Evolutionary conservation across 2,888 invertebrate species (phyloP), one percentile per base, ranked within the genome.

Genomic region (Drosophila phalerata): DNA sequence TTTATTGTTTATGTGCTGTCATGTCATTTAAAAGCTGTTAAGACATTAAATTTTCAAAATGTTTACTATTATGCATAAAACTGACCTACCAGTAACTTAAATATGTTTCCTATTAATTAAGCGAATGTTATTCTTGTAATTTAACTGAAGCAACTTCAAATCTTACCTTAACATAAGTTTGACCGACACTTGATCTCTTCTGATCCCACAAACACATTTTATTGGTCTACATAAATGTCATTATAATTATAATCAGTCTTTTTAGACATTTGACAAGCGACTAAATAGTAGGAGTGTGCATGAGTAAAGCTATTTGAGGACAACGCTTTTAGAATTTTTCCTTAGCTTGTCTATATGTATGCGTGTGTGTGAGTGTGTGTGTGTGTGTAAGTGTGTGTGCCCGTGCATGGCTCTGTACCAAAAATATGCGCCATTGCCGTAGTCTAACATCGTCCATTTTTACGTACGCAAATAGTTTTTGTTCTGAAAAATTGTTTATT

Each of bases 391-490:
- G 52, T 61, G 38, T 68, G 67, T 64, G 71, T 68, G 45, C 66
- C 62, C 65, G 79, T 79, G 79, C 74, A 74, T 79, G 77, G 81
- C 79, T 81, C 79, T 74, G 78, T 67, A 74, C 79, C 74, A 81
- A 81, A 81, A 79, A 79, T 78, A 79, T 79, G 81, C 74, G 63
- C 78, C 81, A 79, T 71, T 81, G 73, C 79, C 69, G 79, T 80
- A 72, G 79, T 79, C 75, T 79, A 77, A 79, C 76, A 79, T 77
- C 77, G 68, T 77, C 81, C 81, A 79, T 81, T 79, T 77, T 78
- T 69, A 75, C 66, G 82, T 80, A 80, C 79, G 80, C 82, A 80
- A 80, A 80, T 80, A 80, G 80, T 81, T 80, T 80, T 80, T 80
- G 82, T 80, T 80, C 79, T 73, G 66, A 76, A 79, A 77, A 79